These are phyloP conservation scores for Agrochola lychnidis DNA, from an alignment of 2,888 invertebrate genomes.

Conservation along the genomic window DNA sequence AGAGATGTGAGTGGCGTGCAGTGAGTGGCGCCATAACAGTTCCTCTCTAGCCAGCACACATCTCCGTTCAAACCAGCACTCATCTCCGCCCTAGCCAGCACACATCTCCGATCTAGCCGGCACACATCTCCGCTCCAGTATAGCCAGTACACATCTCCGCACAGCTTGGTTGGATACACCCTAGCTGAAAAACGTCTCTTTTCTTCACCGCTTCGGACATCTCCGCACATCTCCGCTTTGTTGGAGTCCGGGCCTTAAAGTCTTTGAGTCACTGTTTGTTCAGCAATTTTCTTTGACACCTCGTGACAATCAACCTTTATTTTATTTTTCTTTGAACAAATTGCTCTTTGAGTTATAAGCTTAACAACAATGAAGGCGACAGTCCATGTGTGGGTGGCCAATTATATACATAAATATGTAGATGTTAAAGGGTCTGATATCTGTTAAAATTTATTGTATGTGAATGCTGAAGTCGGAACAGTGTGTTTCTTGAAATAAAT, in stretches of 20 bases:
- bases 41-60: too few species aligned
- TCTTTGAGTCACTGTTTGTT: neutral
- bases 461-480: slow-evolving; percentile 29
- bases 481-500: slow-evolving; percentile 39
- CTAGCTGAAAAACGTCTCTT: too few species aligned
- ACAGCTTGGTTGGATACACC: too few species aligned
- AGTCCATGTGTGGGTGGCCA: slow-evolving; percentile 8
- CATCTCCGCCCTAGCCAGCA: too few species aligned
- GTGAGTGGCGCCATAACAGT: too few species aligned
- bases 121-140: too few species aligned
- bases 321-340: slow-evolving; percentile 25
- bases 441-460: slow-evolving; percentile 30
- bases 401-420: neutral
- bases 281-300: slow-evolving; percentile 23
- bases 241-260: neutral
- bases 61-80: too few species aligned
- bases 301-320: slow-evolving; percentile 27
- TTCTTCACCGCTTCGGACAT: too few species aligned
- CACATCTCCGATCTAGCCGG: too few species aligned
- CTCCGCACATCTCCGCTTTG: too few species aligned
- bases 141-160: too few species aligned
- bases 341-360: slow-evolving; percentile 25
- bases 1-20: too few species aligned
- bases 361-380: slow-evolving; percentile 14
- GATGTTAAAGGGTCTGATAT: neutral